These are phyloP conservation scores for Clunio marinus DNA, from an alignment of 2,888 invertebrate genomes.

Conservation along the genomic window DNA sequence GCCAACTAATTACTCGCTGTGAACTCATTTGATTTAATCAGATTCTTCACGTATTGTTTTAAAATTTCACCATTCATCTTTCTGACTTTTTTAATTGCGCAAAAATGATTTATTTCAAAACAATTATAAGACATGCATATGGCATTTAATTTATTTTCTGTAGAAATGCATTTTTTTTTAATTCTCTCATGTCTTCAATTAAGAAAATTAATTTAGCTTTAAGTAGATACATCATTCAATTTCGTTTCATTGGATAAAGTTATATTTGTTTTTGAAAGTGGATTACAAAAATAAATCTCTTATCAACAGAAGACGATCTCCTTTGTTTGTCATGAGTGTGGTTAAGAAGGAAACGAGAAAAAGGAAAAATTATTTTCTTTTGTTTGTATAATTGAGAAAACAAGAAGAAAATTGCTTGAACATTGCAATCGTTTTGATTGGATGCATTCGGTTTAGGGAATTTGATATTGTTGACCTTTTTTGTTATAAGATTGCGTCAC, in stretches of 20 bases:
- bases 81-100: conserved; percentile 8
- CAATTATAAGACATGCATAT: conserved; percentile 30
- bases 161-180: conserved; percentile 2
- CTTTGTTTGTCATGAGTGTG: conserved; percentile 11
- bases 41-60: not conserved
- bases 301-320: conserved; percentile 6
- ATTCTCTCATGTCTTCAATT: conserved; percentile 17
- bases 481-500: not conserved
- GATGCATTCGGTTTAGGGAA: not conserved
- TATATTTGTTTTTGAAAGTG: no score
- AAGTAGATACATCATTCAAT: conserved; percentile 23
- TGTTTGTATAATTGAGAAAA: no score
- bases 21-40: conserved; percentile 20
- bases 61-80: not conserved
- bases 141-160: conserved; percentile 32
- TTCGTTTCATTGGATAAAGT: conserved; percentile 1
- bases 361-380: not conserved
- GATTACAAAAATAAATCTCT: conserved; percentile 18
- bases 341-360: not conserved
- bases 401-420: not conserved
- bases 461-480: conserved; percentile 8
- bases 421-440: not conserved
- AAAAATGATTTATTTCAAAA: conserved; percentile 28
- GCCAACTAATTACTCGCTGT: not conserved
- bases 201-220: conserved; percentile 24